These are phyloP conservation scores for Boulengeromyrus knoepffleri DNA, from an alignment of 2,113 vertebrate genomes.

Conservation along the genomic window DNA sequence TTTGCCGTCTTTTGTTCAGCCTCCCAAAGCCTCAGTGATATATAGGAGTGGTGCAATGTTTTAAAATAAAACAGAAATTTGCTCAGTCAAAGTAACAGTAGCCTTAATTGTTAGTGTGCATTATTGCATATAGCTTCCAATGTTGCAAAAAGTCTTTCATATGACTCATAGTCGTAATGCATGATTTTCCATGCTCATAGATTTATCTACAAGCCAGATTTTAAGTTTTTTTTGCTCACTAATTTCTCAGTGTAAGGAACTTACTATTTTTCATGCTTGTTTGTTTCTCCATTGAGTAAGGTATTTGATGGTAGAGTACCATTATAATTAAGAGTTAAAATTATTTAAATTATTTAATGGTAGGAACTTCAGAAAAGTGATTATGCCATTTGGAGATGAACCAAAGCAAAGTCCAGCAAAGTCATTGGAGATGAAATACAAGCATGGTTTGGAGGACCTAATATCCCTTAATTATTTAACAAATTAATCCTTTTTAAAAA, in stretches of 20 bases:
- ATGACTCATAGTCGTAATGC: not conserved
- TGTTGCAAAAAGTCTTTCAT: not conserved
- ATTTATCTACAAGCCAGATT: not conserved
- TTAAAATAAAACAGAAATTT: not conserved
- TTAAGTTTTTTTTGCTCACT: not conserved
- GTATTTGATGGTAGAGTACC: not conserved
- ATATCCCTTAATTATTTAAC: no score
- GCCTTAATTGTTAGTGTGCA: not conserved
- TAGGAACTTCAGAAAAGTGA: not conserved
- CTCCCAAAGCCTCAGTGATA: not conserved
- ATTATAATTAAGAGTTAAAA: not conserved
- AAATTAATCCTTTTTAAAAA: no score
- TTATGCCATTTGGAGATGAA: not conserved
- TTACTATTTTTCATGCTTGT: not conserved
- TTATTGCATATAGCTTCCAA: not conserved
- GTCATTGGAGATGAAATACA: not conserved
- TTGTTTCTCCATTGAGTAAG: not conserved
- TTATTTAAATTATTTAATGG: not conserved
- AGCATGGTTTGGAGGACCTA: not conserved
- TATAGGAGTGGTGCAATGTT: not conserved
- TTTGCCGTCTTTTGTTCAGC: not conserved
- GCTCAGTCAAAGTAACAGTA: not conserved
- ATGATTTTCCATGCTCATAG: not conserved
- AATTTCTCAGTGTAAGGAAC: not conserved
- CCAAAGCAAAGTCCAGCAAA: not conserved